Percentiles rank a stretch among this genome's conserved stretches.
phyloP scores from a whole-genome alignment of 1,140 invertebrate genomes.

The Adoxophyes honmai region DNA sequence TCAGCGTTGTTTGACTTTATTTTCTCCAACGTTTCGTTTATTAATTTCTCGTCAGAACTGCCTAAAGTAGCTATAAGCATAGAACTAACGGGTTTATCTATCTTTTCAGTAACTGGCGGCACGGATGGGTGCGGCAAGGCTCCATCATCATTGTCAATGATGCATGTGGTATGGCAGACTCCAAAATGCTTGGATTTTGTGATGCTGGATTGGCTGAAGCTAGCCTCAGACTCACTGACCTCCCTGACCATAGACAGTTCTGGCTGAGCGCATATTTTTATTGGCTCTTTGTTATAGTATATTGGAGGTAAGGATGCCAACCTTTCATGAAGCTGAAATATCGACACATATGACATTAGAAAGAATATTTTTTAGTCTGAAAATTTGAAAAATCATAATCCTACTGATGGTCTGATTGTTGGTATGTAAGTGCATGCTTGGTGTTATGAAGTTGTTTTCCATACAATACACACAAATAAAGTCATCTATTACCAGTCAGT shows the following conservation, averaged over 20 bases:
- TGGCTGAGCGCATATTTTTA: constrained; percentile 36
- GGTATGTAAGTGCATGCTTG: no score
- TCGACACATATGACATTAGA: background rate
- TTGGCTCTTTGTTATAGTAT: constrained; percentile 34
- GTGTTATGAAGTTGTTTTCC: no score
- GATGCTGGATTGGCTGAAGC: background rate
- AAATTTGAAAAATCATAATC: no score
- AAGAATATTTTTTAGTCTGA: no score
- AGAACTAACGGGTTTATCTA: constrained; percentile 39
- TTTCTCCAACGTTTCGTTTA: constrained; percentile 44
- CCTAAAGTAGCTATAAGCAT: constrained; percentile 44
- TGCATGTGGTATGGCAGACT: no score
- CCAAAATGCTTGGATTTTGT: background rate
- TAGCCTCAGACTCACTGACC: constrained; percentile 32
- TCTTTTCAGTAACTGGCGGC: constrained; percentile 20
- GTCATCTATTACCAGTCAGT: no score
- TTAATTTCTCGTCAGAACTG: constrained; percentile 43
- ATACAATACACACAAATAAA: no score
- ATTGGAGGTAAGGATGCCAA: constrained; percentile 37
- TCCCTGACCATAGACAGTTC: constrained; percentile 45
- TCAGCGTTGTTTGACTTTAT: constrained; percentile 39
- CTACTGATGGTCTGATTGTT: no score
- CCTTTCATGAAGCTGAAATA: constrained; percentile 51
- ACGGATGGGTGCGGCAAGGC: background rate
- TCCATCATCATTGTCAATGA: background rate